Base-by-base conservation (phyloP, 2,797 vertebrate genomes). In the Cirrhinus mrigala region DNA sequence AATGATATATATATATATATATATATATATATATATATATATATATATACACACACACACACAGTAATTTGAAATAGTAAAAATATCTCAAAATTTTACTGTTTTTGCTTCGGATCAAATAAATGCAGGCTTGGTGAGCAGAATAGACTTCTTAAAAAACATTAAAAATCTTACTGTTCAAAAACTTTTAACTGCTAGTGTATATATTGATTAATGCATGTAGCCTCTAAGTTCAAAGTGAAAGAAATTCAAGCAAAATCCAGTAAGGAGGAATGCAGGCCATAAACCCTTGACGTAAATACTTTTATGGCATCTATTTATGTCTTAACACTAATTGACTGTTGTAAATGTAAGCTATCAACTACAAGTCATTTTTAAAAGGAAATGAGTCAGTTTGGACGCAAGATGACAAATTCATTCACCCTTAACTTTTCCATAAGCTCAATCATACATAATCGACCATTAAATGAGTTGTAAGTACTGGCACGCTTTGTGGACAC, bases 241-340 rank as follows among this genome's bases (percentile, higher is more conserved):
- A 54, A 69, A 37, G n/a, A 54, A 70, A 56, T 16, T 52, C 14
- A 10, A 40, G 12, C 6, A 0, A 29, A 81, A 70, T 70, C 29
- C 62, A 69, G 24, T n/a, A 69, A 52, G 27, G 44, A 37, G 29
- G 29, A 54, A 37, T 50, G 64, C 20, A 54, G 64, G 90, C 92
- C 92, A 93, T 20, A 68, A 82, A 68, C 79, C 80, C 4, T 37
- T 9, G 94, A 95, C 96, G 95, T 92, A 95, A 95, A 94, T 95
- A 93, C 92, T 90, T 93, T 94, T 33, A 29, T 68, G 68, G 44
- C 40, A 68, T 71, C 24, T 82, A 62, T 82, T 82, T 82, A 79
- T 74, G n/a, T 79, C 69, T 81, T 70, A 20, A 69, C 33, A 56
- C 50, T 50, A 54, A 74, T 29, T 62, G 44, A 74, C n/a, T 82